Evolutionary conservation across 1,140 invertebrate genomes (phyloP), one percentile per base, ranked within the genome.

Genomic region (Trinorchestia longiramus): DNA sequence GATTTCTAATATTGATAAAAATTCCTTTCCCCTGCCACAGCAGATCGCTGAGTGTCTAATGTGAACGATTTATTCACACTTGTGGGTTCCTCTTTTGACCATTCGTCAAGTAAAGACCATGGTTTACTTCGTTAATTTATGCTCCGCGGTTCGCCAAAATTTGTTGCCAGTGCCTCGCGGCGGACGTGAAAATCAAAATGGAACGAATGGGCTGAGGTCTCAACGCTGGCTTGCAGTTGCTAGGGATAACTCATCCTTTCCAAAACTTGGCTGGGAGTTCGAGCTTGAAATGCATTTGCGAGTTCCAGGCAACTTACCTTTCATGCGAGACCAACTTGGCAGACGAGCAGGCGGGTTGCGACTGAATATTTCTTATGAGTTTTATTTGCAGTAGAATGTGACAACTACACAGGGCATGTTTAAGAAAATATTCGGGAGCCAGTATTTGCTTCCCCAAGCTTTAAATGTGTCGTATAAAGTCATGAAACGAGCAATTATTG

Each of bases 241-340:
- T 77, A 77, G 28, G n/a, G 88, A 43, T 90, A 90, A 90, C 88
- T 90, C 92, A 47, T 94, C 92, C 44, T 45, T 94, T 94, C 43
- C 43, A 47, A 44, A 94, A 94, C 43, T 94, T 94, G 6, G 92
- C 43, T 45, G 92, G 40, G 92, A 94, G 44, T 94, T 94, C 41
- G 44, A 94, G 92, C 92, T 94, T 94, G 92, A 94, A 94, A 94
- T 94, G 92, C 92, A 44, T 45, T 47, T 40, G 92, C 44, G 44
- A 94, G 92, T 94, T 94, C 44, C 8, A 45, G 40, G 43, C 92
- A 94, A 94, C 92, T 94, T 94, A 47, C 43, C 92, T 94, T 43
- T 94, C 92, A 94, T 0, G 43, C 8, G 43, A 94, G 19, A 40
- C 92, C 4, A 94, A 94, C 92, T 94, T 94, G 43, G 88, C 43